These are phyloP conservation scores for Meriones unguiculatus DNA, from an alignment of 2,113 vertebrate species.

Conservation along the genomic window DNA sequence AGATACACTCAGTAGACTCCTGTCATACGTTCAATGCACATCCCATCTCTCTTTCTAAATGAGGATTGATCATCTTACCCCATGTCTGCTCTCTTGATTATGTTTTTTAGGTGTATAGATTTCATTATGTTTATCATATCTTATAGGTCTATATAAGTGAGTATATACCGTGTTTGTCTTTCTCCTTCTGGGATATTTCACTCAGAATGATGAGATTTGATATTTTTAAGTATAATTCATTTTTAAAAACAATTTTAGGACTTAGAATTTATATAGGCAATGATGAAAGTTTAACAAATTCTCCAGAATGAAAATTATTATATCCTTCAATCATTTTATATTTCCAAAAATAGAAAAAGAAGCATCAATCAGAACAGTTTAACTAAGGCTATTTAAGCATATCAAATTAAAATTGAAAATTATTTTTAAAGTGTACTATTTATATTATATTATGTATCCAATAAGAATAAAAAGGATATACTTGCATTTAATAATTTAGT, in stretches of 20 bases:
- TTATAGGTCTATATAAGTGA: too few species aligned
- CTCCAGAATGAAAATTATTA: conserved; percentile 33
- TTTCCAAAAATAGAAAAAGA: conserved; percentile 45
- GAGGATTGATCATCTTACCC: too few species aligned
- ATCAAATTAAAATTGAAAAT: conserved; percentile 1
- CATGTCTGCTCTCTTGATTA: too few species aligned
- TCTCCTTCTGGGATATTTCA: too few species aligned
- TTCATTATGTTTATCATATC: too few species aligned
- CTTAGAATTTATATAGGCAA: conserved; percentile 21
- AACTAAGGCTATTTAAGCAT: conserved; percentile 54
- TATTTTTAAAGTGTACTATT: neutral
- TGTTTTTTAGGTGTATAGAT: too few species aligned
- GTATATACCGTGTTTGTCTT: too few species aligned
- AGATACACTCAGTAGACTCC: too few species aligned
- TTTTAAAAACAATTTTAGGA: conserved; percentile 13
- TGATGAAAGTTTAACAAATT: conserved; percentile 58
- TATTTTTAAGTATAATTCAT: neutral
- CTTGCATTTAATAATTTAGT: conserved; percentile 38
- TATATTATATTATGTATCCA: neutral
- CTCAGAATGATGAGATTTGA: too few species aligned
- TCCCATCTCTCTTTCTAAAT: too few species aligned
- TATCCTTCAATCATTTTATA: conserved; percentile 56
- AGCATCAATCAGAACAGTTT: conserved; percentile 22
- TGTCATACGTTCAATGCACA: too few species aligned
- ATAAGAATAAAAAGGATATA: neutral